Base-by-base conservation (phyloP, 2,113 vertebrate species). In the Tenrec ecaudatus region DNA sequence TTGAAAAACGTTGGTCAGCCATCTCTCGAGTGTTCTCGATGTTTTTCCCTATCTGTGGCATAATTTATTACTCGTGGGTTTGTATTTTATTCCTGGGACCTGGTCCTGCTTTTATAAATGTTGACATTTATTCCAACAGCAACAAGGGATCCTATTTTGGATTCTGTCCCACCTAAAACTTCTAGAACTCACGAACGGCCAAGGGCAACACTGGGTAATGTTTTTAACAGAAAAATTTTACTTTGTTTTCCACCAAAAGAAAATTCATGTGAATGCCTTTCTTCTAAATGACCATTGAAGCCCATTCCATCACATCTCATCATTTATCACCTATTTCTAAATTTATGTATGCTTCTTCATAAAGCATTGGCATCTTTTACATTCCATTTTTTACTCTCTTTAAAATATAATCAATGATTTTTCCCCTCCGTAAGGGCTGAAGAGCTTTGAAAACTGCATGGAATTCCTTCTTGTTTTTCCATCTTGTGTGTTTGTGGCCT, bases 171-270 rank as follows among this genome's bases (percentile, higher is more conserved):
- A 97, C 96, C 97, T 96, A 97, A 98, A 98, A 97, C 97, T 97
- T 96, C 97, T 97, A 98, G 0, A 95, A 97, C 97, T 97, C 97
- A 98, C 98, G 97, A 98, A 80, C 96, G 97, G 98, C 98, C 98
- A 98, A 98, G 96, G 96, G 97, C 97, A 98, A 98, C 98, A 96
- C 96, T 97, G 97, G 98, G 98, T 98, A 98, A 98, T 97, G 97
- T 98, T 98, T 97, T 97, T 94, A 69, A 71, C 85, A 94, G 95
- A 97, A 96, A 97, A 97, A 82, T 88, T 69, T 38, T 86, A 82
- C 92, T 97, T 98, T 97, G 62, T 97, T 96, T 96, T 97, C 93
- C 96, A 95, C 96, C 83, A 86, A 94, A 94, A 90, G 97, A 95
- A 94, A 89, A 96, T 93, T 87, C 97, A 92, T 82, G 76, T 88